phyloP scores from a whole-genome alignment of 2,888 invertebrate genomes.

The Drosophila anomalipes region DNA sequence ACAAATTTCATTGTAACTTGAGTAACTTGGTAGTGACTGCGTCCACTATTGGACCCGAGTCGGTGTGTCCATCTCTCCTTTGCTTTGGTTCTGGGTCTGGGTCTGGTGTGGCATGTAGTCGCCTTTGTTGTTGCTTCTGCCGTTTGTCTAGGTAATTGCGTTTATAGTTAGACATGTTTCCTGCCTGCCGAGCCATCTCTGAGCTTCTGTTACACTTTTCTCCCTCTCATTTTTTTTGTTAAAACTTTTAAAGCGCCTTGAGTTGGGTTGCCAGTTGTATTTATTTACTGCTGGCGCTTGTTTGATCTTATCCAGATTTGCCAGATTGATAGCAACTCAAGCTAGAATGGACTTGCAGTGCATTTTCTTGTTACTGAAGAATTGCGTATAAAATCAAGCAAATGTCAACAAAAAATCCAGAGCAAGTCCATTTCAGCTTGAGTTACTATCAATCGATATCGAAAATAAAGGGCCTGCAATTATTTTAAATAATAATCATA shows the following conservation, averaged over 20 bases:
- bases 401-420: neutral
- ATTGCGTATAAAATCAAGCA: neutral
- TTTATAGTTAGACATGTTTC: conserved; percentile 72
- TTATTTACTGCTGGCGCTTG: conserved; percentile 58
- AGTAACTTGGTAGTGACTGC: conserved; percentile 81
- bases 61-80: neutral
- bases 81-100: conserved; percentile 21
- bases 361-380: neutral
- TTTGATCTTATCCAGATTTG: conserved; percentile 47
- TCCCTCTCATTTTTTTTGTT: conserved; percentile 15
- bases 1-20: conserved; percentile 84
- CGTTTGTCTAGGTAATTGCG: conserved; percentile 77
- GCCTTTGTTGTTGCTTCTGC: conserved; percentile 67
- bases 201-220: conserved; percentile 55
- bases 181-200: conserved; percentile 31
- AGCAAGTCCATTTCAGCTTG: neutral
- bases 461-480: neutral
- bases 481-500: neutral
- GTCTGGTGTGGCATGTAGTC: conserved; percentile 66
- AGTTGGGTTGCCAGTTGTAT: conserved; percentile 20
- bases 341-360: neutral
- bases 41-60: conserved; percentile 10
- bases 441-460: conserved; percentile 1
- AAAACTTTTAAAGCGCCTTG: conserved; percentile 3
- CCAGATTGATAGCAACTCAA: conserved; percentile 26